phyloP scores from a whole-genome alignment of 2,113 vertebrate species.

The Octodon degus region DNA sequence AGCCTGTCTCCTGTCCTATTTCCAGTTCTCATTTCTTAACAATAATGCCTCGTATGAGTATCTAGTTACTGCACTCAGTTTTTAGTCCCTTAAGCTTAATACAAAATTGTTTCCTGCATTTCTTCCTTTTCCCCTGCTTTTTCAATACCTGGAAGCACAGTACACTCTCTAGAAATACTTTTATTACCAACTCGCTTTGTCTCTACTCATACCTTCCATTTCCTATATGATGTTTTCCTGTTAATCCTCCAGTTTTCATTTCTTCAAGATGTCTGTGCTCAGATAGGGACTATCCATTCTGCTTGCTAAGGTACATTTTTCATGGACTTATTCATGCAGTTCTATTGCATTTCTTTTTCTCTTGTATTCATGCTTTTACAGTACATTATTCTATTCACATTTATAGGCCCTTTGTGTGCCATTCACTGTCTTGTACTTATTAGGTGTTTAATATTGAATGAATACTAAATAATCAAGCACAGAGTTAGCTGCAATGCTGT shows the following conservation, averaged over 20 bases:
- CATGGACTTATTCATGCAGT: not conserved
- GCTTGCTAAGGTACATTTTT: not conserved
- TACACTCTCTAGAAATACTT: not conserved
- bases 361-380: not conserved
- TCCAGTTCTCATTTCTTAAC: not conserved
- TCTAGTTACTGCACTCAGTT: not conserved
- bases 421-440: not conserved
- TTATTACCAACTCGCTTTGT: not conserved
- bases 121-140: not conserved
- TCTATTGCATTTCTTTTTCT: not conserved
- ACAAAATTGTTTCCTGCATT: not conserved
- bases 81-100: not conserved
- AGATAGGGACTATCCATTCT: not conserved
- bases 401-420: not conserved
- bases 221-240: not conserved
- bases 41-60: not conserved
- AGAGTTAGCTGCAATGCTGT: not conserved
- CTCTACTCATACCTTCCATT: not conserved
- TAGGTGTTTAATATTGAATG: not conserved
- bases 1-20: not conserved
- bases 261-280: conserved; percentile 1
- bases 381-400: not conserved
- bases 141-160: not conserved
- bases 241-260: not conserved
- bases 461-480: not conserved